Base-by-base conservation (phyloP, 2,113 vertebrate genomes). In the Dromiciops gliroides region DNA sequence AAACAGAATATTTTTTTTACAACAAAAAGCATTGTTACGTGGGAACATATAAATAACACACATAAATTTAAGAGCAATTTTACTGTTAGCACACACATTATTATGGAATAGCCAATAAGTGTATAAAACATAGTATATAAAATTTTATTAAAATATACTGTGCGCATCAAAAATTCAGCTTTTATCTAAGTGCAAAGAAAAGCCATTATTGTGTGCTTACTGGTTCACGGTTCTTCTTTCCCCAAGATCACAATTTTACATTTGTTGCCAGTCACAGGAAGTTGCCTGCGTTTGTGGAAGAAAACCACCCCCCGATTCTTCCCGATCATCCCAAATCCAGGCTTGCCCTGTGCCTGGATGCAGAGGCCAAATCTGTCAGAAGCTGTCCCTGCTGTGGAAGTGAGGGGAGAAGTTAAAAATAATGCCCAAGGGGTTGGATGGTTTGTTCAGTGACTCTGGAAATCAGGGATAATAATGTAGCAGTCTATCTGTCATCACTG, bases 111-210 rank as follows among this genome's bases (percentile, higher is more conserved):
- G 99, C 99, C 99, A 99, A 99, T 99, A 99, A 99, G 99, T 99
- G 99, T 99, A 99, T 99, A 99, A 99, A 99, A 99, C 98, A 98
- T 98, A 99, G 99, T 99, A 99, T 99, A 99, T 99, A 99, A 99
- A 99, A 99, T 99, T 99, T 99, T 99, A 99, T 99, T 98, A 99
- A 99, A 99, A 99, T 99, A 98, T 99, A 99, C 98, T 98, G 98
- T 98, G 98, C 97, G 98, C 98, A 99, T 99, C 99, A 99, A 99
- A 98, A 98, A 98, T 98, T 98, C 98, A 98, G 98, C 99, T 98
- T 99, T 99, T 99, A 99, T 99, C 98, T 98, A 98, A 99, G 98
- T 98, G 98, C 98, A 98, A 98, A 98, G 98, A 98, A 98, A 98
- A 98, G 96, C 98, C 98, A 98, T 98, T 98, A 98, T 98, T 98